Base-by-base conservation (phyloP, 37 sponge, comb jelly and placozoan genomes). In the Mnemiopsis leidyi region DNA sequence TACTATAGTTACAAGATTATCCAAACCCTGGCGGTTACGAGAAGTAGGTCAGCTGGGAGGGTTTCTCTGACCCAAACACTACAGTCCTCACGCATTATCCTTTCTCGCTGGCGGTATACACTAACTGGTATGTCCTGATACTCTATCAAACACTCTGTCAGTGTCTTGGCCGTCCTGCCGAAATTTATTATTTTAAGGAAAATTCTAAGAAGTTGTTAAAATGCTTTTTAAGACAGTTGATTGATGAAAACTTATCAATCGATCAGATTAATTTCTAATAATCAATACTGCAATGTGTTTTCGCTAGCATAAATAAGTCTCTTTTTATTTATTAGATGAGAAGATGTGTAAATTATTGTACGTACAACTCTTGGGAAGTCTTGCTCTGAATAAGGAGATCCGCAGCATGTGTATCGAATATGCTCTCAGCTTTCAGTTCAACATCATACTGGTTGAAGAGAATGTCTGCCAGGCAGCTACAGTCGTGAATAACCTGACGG, bases 331-430 rank as follows among this genome's bases (percentile, higher is more conserved):
- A n/a, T n/a, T n/a, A n/a, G n/a, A n/a, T n/a, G n/a, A n/a, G n/a
- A n/a, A n/a, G n/a, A n/a, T n/a, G n/a, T n/a, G n/a, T n/a, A n/a
- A n/a, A n/a, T 67, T 20, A 67, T 67, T 20, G 13, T 20, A 34
- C 79, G 26, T 16, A 77, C 79, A 77, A 36, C 36, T 31, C 36
- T 0, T 77, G 79, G 1, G 36, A 34, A 20, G 79, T 77, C 79
- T 77, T 77, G 32, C 35, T 77, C 79, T 77, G 79, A 5, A 77
- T 77, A 20, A 77, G 79, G 0, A 77, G 79, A 32, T 77, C 79
- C 1, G 79, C 79, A 77, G 79, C 79, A 36, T 77, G 79, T 0
- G 79, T 77, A 77, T 77, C 79, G 18, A 77, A 77, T 1, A 77
- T 32, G 18, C 35, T 32, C 79, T 32, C 79, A 21, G 79, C 32